A percentile compares a stretch with the other conserved stretches of the same genome.
Conservation (phyloP, 2,113 vertebrate genomes). For the Sialia sialis region DNA sequence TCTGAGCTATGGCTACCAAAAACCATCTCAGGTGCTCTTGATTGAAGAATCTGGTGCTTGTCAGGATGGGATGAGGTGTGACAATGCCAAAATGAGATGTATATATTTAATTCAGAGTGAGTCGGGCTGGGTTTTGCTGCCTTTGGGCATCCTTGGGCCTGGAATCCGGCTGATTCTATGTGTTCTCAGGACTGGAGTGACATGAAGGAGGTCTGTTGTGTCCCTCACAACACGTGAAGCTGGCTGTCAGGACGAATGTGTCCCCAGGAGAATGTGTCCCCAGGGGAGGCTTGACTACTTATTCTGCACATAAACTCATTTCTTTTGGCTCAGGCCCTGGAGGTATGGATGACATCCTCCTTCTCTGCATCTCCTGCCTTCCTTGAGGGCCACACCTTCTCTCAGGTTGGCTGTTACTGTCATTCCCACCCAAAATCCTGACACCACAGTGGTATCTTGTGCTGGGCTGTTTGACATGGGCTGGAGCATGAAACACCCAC, state of each 20-base stretch:
- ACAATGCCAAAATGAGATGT: not conserved
- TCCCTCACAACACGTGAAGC: too few species aligned
- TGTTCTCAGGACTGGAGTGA: not conserved
- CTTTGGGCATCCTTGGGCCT: too few species aligned
- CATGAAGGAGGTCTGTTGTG: accelerated
- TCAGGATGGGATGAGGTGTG: not conserved
- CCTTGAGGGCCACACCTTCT: not conserved
- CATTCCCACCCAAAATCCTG: not conserved
- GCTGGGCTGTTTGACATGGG: too few species aligned
- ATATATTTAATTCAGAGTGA: not conserved
- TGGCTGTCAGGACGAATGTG: not conserved
- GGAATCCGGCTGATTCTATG: not conserved
- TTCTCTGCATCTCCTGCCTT: not conserved
- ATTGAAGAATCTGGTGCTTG: not conserved
- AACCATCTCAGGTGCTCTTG: not conserved
- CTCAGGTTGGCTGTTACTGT: not conserved
- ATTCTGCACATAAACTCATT: not conserved
- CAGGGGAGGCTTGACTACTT: not conserved
- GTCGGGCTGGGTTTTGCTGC: not conserved
- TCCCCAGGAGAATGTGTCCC: not conserved
- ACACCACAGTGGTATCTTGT: not conserved
- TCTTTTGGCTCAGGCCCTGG: not conserved
- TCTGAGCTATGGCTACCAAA: not conserved
- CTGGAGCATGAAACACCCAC: not conserved
- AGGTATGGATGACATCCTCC: not conserved